Base-by-base conservation (phyloP, 2,888 invertebrate species). In the Drosophila leonis region DNA sequence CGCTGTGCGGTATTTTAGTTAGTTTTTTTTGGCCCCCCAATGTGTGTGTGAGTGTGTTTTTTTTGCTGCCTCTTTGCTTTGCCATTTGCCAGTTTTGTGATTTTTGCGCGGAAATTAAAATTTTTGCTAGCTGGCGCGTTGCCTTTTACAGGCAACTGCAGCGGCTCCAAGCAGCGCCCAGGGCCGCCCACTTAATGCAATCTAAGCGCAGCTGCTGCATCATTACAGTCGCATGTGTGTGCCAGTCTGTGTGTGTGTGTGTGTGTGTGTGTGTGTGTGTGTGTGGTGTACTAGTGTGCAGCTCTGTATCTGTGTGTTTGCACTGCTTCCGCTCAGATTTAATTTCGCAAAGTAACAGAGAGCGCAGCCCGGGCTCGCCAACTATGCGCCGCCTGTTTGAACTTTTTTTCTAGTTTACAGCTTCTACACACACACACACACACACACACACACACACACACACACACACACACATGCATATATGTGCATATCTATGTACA, bases 171-270 rank as follows among this genome's bases (percentile, higher is more conserved):
- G 78, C 41, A 48, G 31, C 61, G 20, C 65, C 65, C 68, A 54
- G 15, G 7, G 56, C 79, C 90, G 63, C 88, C 90, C 90, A 82
- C 81, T 88, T 90, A 90, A 87, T 87, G 87, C 87, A 90, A 90
- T 87, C 87, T 87, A 87, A 90, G 90, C 88, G 90, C 87, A 80
- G 90, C 88, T 89, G 90, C 86, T 86, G 86, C 90, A 90, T 87
- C 83, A 88, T 90, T 90, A 90, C 90, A 80, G 65, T 71, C 72
- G 49, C 56, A 31, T 42, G 48, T 20, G 66, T 56, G 46, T 56
- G 61, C 49, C 27, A 51, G 65, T 51, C 51, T 56, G 61, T 60
- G 35, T 49, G 54, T 49, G 49, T 56, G 59, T 59, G 37, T 52
- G 60, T 52, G 44, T 55, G 63, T 54, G 35, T 49, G 57, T 41